Evolutionary conservation across 2,888 invertebrate genomes (phyloP), one percentile per base, ranked within the genome.

Genomic region (Acleris sparsana): DNA sequence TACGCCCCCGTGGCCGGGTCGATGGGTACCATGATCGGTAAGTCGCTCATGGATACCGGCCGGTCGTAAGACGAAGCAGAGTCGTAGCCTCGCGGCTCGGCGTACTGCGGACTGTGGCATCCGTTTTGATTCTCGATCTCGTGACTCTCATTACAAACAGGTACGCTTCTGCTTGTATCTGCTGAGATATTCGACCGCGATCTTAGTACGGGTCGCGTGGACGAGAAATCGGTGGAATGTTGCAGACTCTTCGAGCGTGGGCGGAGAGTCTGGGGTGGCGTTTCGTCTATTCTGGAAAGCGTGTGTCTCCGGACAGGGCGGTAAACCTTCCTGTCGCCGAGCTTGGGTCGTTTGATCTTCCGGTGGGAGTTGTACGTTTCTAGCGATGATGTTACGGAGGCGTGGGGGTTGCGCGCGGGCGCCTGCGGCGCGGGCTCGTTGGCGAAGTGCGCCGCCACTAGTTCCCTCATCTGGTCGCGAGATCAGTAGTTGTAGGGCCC

Each of bases 401-500:
- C 75, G 72, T 80, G 77, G 53, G 72, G 76, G 86, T 87, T 88
- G 67, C 89, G 86, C 82, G 90, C 88, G 86, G 90, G 91, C 72
- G 89, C 89, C 75, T 90, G 91, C 76, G 92, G 91, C 78, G 89
- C 91, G 84, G 92, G 81, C 73, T 89, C 80, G 86, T 86, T 86
- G 80, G 83, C 81, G 85, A 85, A 86, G 85, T 84, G 82, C 71
- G 89, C 88, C 88, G 92, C 89, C 89, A 81, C 87, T 70, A 85
- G 78, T 77, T 91, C 92, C 91, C 92, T 90, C 89, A 90, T 92
- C 92, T 93, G 93, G 91, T 92, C 89, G 85, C 82, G 70, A 81
- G 89, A 83, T 95, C 95, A 98, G 93, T 98, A 98, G 93, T 97
- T 97, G 94, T 98, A 98, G 59, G 97, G 97, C 62, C 97, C 97